Evolutionary conservation across 2,888 invertebrate species (phyloP), one percentile per base, ranked within the genome.

Genomic region (Galeopsomyia nigrocyanea): DNA sequence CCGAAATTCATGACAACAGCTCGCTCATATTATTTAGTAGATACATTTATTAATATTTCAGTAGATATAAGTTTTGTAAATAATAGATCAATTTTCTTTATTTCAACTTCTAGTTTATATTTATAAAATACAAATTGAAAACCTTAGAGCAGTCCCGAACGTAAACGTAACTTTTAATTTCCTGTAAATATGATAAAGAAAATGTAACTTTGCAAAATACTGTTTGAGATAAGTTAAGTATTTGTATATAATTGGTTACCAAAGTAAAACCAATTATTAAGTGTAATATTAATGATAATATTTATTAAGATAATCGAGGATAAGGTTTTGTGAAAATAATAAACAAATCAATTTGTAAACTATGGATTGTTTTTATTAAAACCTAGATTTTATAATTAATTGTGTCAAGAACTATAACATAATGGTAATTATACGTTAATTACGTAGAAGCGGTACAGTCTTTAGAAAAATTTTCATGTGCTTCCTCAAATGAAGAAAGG

Each of bases 281-380:
- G 49, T 71, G 57, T 73, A 70, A 73, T 68, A 67, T 66, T 61
- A 73, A 50, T 71, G 68, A 26, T 71, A 73, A 62, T 73, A 75
- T 75, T 75, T 68, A 68, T 71, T 68, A 71, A 57, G n/a, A 60
- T 46, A 19, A 60, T 68, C 51, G 71, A 71, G 58, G 72, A 75
- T 56, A 69, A 64, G 70, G 70, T 69, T 71, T 68, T 70, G 60
- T 69, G 57, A 68, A 75, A 75, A 73, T 70, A 73, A 75, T 53
- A 39, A 75, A 72, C 66, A 53, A 73, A 53, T 68, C 55, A 61
- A 70, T 73, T 73, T 73, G 71, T 75, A 73, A 73, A 65, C 70
- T 73, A 75, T 71, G 62, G 70, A 73, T 64, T 71, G 73, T 73
- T 64, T 73, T 75, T 73, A 73, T 75, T 73, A 73, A 75, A 75